Evolutionary conservation across 2,797 vertebrate genomes (phyloP), one percentile per base, ranked within the genome.

Genomic region (Oryzias sinensis): DNA sequence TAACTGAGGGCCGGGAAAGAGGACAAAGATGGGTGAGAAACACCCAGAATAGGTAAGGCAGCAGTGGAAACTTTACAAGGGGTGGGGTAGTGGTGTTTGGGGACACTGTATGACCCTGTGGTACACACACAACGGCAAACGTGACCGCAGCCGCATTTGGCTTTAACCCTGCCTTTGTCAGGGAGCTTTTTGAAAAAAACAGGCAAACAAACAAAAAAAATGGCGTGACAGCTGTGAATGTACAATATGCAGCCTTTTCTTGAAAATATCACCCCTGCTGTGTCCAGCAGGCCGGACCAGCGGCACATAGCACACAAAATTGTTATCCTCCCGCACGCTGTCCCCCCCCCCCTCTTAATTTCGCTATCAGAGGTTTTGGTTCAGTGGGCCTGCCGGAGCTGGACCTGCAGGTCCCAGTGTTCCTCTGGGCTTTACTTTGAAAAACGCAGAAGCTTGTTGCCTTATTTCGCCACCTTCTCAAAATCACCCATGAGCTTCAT

Each of bases 161-260:
- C 87, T 90, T 88, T 86, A 88, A 90, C 83, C 76, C 80, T 79
- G 76, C 85, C 79, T 83, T 57, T 68, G 82, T 89, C 81, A 81
- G 87, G 86, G 86, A 89, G 87, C 75, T 87, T 83, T 79, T 74
- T 87, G 75, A 88, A 86, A 43, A 33, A 56, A 56, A 29, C 20
- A 33, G 9, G 3, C 2, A 9, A 13, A 37, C 9, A 37, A 37
- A 37, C 3, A 4, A 37, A 37, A 37, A 33, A 57, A 87, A 79
- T 33, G 81, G 82, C 80, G 63, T 87, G 88, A 88, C 89, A 90
- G 88, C 89, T 90, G 90, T 91, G 90, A 92, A 92, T 92, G 90
- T 93, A 91, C 67, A 42, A 91, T 80, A 88, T 85, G 81, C 89
- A 90, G 89, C 89, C 88, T 92, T 92, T 86, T 56, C 46, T 82